phyloP scores from a whole-genome alignment of 1,140 invertebrate species.

The roundworm (Caenorhabditis elegans) region DNA sequence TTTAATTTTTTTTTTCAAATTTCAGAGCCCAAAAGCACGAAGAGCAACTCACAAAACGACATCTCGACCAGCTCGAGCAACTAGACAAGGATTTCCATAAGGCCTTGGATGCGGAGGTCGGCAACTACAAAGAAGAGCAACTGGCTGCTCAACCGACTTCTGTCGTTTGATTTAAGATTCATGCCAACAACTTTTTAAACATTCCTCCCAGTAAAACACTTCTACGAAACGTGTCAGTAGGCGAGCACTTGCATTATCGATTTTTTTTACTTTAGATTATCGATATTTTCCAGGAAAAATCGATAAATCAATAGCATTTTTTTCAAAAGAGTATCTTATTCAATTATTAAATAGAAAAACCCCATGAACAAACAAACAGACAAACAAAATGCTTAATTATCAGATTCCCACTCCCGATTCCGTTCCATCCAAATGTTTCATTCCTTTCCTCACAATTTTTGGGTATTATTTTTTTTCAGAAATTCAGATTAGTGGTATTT shows the following conservation, averaged over 20 bases:
- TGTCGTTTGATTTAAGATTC: slow-evolving; percentile 24
- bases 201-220: too few species aligned
- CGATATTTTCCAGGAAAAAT: too few species aligned
- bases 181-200: too few species aligned
- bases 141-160: slow-evolving; percentile 35
- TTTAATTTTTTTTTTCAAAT: too few species aligned
- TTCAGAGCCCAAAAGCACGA: slow-evolving; percentile 76
- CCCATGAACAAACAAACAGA: too few species aligned
- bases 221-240: background rate
- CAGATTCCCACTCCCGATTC: background rate
- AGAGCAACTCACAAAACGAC: slow-evolving; percentile 85
- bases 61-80: slow-evolving; percentile 77
- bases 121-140: slow-evolving; percentile 38
- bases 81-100: slow-evolving; percentile 20
- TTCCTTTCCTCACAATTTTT: background rate
- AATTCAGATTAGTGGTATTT: background rate
- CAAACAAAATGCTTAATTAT: slow-evolving; percentile 27
- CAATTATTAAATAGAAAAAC: too few species aligned
- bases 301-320: too few species aligned
- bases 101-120: slow-evolving; percentile 28
- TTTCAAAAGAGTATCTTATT: too few species aligned
- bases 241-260: background rate
- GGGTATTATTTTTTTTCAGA: background rate
- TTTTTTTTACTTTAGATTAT: background rate
- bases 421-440: background rate